These are phyloP conservation scores for Labia minor DNA, from an alignment of 2,888 invertebrate species.

Conservation along the genomic window DNA sequence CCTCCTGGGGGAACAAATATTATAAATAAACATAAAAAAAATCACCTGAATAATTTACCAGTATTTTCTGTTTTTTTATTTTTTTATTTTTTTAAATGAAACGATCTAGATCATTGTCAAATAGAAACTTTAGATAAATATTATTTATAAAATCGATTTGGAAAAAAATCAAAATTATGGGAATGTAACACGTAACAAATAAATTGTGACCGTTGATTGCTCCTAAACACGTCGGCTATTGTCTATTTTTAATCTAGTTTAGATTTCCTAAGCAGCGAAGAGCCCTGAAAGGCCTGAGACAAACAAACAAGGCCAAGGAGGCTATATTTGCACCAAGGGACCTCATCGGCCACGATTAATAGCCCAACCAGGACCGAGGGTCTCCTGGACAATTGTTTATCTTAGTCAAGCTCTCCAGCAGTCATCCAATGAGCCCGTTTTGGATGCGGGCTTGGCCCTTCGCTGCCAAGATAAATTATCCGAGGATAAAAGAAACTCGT, in stretches of 20 bases:
- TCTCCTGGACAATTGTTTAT: not conserved
- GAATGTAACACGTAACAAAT: too few relatives aligned
- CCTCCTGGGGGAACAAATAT: too few relatives aligned
- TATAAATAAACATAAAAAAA: too few relatives aligned
- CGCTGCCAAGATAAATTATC: not conserved
- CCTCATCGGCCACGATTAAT: not conserved
- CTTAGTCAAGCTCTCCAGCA: not conserved
- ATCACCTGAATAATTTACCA: too few relatives aligned
- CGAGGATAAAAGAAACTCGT: not conserved
- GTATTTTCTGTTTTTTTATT: too few relatives aligned
- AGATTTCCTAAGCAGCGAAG: not conserved
- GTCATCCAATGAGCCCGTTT: not conserved
- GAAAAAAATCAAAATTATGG: too few relatives aligned
- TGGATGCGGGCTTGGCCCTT: not conserved
- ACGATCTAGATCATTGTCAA: too few relatives aligned
- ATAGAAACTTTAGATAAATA: too few relatives aligned
- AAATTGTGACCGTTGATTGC: too few relatives aligned
- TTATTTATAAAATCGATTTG: too few relatives aligned
- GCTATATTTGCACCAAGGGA: not conserved
- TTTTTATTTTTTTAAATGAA: too few relatives aligned
- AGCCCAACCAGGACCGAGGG: not conserved
- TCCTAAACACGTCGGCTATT: not conserved
- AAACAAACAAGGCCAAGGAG: not conserved
- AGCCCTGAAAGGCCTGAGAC: not conserved
- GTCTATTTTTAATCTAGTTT: not conserved